phyloP scores from a whole-genome alignment of 1,140 invertebrate species.

The Xylocopa sonorina region DNA sequence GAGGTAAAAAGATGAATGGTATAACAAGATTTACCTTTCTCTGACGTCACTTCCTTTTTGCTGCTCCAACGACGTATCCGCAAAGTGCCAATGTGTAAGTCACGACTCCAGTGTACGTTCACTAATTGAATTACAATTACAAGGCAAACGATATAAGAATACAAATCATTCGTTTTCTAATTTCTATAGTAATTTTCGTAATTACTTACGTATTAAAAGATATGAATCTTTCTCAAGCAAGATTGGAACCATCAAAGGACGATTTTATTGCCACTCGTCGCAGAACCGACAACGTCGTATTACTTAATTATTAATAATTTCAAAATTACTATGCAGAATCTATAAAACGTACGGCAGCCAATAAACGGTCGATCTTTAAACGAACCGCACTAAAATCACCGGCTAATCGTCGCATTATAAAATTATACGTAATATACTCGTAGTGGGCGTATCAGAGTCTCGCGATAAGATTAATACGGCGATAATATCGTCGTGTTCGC shows the following conservation, averaged over 20 bases:
- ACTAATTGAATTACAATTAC: no score
- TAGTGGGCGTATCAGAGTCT: background rate
- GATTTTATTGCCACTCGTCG: no score
- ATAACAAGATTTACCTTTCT: slow-evolving; percentile 3
- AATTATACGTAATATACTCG: background rate
- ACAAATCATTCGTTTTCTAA: no score
- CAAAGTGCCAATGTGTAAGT: background rate
- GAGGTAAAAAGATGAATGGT: background rate
- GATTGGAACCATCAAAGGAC: no score
- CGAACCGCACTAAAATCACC: background rate
- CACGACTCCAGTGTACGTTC: background rate
- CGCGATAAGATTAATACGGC: background rate
- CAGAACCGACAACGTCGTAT: background rate
- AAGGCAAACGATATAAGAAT: no score
- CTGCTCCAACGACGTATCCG: background rate
- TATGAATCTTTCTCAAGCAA: no score
- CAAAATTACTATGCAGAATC: background rate
- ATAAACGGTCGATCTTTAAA: background rate
- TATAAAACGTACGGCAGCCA: background rate
- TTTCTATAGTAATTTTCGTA: no score
- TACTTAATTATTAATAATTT: background rate
- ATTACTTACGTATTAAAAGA: no score
- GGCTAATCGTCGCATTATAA: background rate
- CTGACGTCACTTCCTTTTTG: slow-evolving; percentile 1
- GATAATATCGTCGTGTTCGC: background rate